Percentiles rank a stretch among this genome's conserved stretches.
Evolutionary conservation across 2,113 vertebrate species (phyloP).

Genomic region (Oceanodroma tethys): DNA sequence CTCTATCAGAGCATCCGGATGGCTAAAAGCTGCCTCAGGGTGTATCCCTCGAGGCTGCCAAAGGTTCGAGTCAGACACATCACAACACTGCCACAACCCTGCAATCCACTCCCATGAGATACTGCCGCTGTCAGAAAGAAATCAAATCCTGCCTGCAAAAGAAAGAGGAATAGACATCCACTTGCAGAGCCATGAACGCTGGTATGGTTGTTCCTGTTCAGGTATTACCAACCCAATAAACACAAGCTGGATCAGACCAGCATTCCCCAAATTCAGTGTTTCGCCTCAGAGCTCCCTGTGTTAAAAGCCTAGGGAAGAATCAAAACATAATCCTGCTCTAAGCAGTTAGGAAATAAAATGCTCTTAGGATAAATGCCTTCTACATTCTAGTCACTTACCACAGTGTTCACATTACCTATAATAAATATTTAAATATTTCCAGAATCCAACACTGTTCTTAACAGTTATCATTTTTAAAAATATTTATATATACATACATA

Average conservation of each 20-base stretch:
- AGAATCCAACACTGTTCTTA: background rate
- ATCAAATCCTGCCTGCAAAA: background rate
- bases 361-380: background rate
- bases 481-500: background rate
- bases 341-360: background rate
- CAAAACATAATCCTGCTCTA: background rate
- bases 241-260: background rate
- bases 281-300: background rate
- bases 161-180: background rate
- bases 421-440: background rate
- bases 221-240: background rate
- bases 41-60: background rate
- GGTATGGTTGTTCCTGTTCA: background rate
- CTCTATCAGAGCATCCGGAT: background rate
- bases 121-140: background rate
- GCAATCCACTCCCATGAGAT: background rate
- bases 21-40: background rate
- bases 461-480: background rate
- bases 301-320: background rate
- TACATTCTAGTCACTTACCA: background rate
- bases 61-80: background rate
- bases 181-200: accelerated
- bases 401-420: background rate
- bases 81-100: background rate
- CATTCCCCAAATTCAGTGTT: background rate